Percentiles rank a stretch among this genome's conserved stretches.
Evolutionary conservation across 2,888 invertebrate genomes (phyloP).

Genomic region (Ametastegia equiseti): DNA sequence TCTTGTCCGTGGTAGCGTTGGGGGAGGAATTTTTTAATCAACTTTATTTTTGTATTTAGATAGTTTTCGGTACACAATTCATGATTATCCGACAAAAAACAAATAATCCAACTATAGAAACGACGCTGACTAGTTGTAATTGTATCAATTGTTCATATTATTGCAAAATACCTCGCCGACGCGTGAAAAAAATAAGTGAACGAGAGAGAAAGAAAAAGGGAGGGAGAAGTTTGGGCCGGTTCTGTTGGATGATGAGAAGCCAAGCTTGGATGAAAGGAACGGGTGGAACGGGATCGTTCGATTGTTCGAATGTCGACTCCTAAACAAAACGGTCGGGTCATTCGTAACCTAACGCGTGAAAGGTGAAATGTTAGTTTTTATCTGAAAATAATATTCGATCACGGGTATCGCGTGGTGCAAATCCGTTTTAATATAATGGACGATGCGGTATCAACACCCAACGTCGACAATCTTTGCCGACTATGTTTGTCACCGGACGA

Average conservation of each 20-base stretch:
- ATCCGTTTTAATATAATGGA: slow-evolving; percentile 61
- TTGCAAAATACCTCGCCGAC: too few relatives aligned
- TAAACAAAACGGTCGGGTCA: slow-evolving; percentile 67
- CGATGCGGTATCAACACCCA: slow-evolving; percentile 62
- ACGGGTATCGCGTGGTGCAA: slow-evolving; percentile 22
- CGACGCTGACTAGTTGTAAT: too few relatives aligned
- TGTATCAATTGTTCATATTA: too few relatives aligned
- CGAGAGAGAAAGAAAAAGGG: not conserved
- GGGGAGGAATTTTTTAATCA: too few relatives aligned
- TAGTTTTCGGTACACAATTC: too few relatives aligned
- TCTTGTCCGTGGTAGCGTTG: too few relatives aligned
- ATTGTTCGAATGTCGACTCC: slow-evolving; percentile 63
- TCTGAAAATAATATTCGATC: slow-evolving; percentile 12
- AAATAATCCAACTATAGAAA: too few relatives aligned
- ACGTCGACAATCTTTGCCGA: slow-evolving; percentile 79
- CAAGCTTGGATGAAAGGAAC: slow-evolving; percentile 32
- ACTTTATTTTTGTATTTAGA: too few relatives aligned
- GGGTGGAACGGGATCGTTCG: slow-evolving; percentile 57
- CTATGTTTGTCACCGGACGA: slow-evolving; percentile 81
- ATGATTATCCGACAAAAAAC: too few relatives aligned
- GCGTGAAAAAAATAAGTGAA: not conserved
- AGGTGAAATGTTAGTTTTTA: slow-evolving; percentile 37
- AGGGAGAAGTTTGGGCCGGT: not conserved
- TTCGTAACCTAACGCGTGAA: slow-evolving; percentile 65
- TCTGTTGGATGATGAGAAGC: not conserved